A percentile compares a stretch with the other conserved stretches of the same genome.
Evolutionary conservation across 2,113 vertebrate genomes (phyloP).

Genomic region (Motacilla alba): DNA sequence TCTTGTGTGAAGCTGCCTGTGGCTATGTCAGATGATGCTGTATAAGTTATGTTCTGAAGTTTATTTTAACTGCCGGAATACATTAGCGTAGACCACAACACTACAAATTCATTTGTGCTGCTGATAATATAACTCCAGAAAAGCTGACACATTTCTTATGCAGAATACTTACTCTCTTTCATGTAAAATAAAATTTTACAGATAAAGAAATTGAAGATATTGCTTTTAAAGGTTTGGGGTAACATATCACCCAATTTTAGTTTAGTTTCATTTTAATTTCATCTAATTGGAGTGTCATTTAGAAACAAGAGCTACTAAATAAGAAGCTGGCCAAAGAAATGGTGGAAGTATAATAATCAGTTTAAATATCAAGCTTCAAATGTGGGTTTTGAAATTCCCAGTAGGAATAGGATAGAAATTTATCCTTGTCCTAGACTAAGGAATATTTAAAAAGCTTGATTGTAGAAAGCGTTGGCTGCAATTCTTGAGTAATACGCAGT

Average conservation of each 20-base stretch:
- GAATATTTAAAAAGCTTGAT: background rate
- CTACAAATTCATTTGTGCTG: background rate
- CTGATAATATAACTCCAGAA: background rate
- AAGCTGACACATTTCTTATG: background rate
- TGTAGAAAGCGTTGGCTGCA: background rate
- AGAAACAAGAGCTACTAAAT: background rate
- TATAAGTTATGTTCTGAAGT: background rate
- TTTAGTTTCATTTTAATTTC: background rate
- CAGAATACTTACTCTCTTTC: background rate
- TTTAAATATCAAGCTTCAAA: background rate
- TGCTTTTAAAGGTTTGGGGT: background rate
- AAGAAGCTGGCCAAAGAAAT: background rate
- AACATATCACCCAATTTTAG: background rate
- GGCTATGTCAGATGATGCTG: background rate
- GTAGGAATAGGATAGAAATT: background rate
- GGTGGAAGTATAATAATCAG: background rate
- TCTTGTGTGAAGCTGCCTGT: background rate
- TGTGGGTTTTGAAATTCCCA: background rate
- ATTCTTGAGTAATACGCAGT: background rate
- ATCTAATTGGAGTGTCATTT: background rate
- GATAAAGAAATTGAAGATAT: background rate
- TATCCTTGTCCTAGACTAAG: background rate
- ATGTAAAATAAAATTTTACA: background rate
- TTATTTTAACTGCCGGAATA: background rate
- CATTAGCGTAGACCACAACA: background rate